Conservation (phyloP, 2,888 invertebrate species). For the Calephelis perditalis region DNA sequence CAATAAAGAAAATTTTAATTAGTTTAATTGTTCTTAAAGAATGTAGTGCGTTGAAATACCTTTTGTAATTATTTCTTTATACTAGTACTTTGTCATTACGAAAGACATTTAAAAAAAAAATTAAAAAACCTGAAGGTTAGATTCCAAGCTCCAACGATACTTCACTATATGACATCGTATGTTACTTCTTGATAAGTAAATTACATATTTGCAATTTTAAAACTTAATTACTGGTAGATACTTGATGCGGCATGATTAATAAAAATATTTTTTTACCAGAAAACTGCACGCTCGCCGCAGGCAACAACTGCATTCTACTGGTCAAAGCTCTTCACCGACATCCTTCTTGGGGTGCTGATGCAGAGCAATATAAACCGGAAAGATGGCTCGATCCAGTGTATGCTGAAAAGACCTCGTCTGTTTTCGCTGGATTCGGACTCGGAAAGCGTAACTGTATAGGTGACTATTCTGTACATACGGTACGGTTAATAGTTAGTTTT, state of each 20-base stretch:
- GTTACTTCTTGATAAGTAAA: too few relatives aligned
- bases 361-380: conserved; percentile 12
- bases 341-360: conserved; percentile 9
- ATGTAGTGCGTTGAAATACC: too few relatives aligned
- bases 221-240: too few relatives aligned
- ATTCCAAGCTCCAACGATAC: too few relatives aligned
- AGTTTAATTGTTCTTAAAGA: too few relatives aligned
- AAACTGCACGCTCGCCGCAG: conserved; percentile 4
- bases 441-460: conserved; percentile 17
- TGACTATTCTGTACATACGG: not conserved
- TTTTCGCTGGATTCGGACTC: conserved; percentile 15
- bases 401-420: not conserved
- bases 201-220: too few relatives aligned
- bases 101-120: too few relatives aligned
- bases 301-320: conserved; percentile 6
- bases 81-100: too few relatives aligned
- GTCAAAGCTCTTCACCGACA: conserved; percentile 12
- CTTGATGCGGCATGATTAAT: not conserved
- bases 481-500: not conserved
- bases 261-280: not conserved
- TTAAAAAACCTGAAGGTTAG: too few relatives aligned
- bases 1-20: too few relatives aligned
- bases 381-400: conserved; percentile 5
- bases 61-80: too few relatives aligned
- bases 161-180: too few relatives aligned